Base-by-base conservation (phyloP, 2,113 vertebrate genomes). In the Chrysochloris asiatica region DNA sequence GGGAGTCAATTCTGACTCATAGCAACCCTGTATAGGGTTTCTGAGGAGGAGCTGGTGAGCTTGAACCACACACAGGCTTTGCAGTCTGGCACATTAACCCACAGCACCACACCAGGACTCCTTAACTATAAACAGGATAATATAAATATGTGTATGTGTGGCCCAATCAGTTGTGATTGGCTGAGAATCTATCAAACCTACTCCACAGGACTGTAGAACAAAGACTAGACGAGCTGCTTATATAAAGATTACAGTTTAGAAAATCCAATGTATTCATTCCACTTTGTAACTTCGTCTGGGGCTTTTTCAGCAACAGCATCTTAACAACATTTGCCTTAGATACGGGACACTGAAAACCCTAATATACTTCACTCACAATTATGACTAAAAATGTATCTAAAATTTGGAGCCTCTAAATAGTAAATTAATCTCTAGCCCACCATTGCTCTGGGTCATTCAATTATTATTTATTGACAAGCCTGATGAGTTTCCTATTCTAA, bases 401-500 rank as follows among this genome's bases (percentile, higher is more conserved):
- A 80, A 41, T 50, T 95, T 93, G 28, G 33, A 85, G 76, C 0
- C 4, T 36, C 59, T 41, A 24, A 52, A 10, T 75, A 54, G 47
- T 83, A 92, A 65, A 73, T 85, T 80, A 47, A 36, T 88, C 50
- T 86, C 11, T 76, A 63, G 77, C 84, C 76, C 67, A 16, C 0
- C 4, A 0, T n/a, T 0, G 26, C 26, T 47, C 12, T 48, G 4
- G 7, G 24, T 72, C 47, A 17, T 52, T 89, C 36, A 79, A 19
- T 82, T 89, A 26, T 78, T 93, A 43, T 90, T 76, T 43, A n/a
- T 73, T 24, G 12, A 71, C 76, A 85, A 16, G 5, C 14, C 63
- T 67, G 19, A 19, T 48, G 73, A 54, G 43, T 33, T 92, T 93
- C n/a, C 93, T 89, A 80, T 33, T 93, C 78, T 65, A 87, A 89